These are phyloP conservation scores for Pristis pectinata DNA, from an alignment of 2,797 vertebrate species.

Conservation along the genomic window DNA sequence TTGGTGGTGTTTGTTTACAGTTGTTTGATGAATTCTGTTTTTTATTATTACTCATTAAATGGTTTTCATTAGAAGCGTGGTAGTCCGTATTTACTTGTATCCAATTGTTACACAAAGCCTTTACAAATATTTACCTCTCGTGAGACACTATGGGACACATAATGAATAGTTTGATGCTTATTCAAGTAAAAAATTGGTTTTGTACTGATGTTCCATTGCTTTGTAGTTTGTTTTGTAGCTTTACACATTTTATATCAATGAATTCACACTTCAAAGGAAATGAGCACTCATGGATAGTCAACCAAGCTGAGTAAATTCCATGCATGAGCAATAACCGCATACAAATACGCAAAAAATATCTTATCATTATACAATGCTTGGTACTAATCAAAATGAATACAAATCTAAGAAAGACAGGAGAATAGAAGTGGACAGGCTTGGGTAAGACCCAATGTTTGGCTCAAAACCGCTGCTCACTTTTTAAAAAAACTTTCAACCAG, in stretches of 20 bases:
- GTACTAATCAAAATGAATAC: background rate
- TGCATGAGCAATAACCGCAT: background rate
- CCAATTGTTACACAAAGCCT: conserved; percentile 34
- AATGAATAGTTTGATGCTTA: conserved; percentile 33
- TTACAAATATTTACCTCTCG: conserved; percentile 34
- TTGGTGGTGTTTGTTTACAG: conserved; percentile 13
- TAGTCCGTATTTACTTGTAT: conserved; percentile 35
- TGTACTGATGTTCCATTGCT: conserved; percentile 34
- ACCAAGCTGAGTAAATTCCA: conserved; percentile 18
- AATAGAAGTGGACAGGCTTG: background rate
- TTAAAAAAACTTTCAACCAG: background rate
- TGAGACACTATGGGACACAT: conserved; percentile 33
- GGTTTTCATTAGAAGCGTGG: conserved; percentile 21
- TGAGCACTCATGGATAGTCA: conserved; percentile 23
- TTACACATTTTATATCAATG: conserved; percentile 37
- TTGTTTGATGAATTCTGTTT: conserved; percentile 25
- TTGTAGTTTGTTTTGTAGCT: conserved; percentile 31
- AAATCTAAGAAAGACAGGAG: background rate
- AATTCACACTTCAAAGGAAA: conserved; percentile 30
- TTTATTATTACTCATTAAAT: conserved; percentile 21
- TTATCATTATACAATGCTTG: background rate
- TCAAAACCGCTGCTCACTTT: background rate
- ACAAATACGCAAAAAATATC: conserved; percentile 16
- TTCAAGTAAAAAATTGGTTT: conserved; percentile 37
- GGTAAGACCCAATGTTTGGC: background rate